Conservation (phyloP, 2,888 invertebrate genomes). For the Heliothis peltigera region DNA sequence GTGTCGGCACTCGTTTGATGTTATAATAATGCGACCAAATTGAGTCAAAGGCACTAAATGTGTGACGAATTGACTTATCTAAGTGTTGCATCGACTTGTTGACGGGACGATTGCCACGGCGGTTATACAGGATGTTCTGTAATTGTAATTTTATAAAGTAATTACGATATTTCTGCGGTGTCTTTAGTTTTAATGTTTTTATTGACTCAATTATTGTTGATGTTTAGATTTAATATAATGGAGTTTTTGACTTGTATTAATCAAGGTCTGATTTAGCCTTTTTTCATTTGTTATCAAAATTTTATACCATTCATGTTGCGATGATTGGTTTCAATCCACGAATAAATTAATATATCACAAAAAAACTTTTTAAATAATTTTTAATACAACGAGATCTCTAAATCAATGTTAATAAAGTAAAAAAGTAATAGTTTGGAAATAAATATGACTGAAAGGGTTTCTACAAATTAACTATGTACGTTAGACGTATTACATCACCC, state of each 20-base stretch:
- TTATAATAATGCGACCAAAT: slow-evolving; percentile 88
- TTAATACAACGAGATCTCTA: no score
- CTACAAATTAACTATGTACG: background rate
- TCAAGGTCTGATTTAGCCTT: slow-evolving; percentile 16
- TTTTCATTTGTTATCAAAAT: no score
- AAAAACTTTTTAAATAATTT: no score
- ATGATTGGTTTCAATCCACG: no score
- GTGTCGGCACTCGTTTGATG: slow-evolving; percentile 85
- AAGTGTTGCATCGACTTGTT: slow-evolving; percentile 83
- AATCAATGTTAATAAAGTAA: no score
- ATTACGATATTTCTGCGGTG: slow-evolving; percentile 32
- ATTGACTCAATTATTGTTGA: slow-evolving; percentile 27
- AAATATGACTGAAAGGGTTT: background rate
- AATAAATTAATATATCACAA: no score
- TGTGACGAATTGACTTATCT: slow-evolving; percentile 89
- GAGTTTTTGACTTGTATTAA: slow-evolving; percentile 13
- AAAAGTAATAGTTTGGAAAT: no score
- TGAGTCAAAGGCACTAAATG: slow-evolving; percentile 87
- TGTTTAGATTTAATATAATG: slow-evolving; percentile 18
- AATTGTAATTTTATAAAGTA: slow-evolving; percentile 47
- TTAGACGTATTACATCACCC: slow-evolving; percentile 14
- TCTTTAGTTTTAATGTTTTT: slow-evolving; percentile 18
- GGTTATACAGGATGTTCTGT: slow-evolving; percentile 60
- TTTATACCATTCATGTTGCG: no score
- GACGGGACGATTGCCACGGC: slow-evolving; percentile 70